Evolutionary conservation across 2,113 vertebrate genomes (phyloP).

Genomic region (Regulus satrapa): DNA sequence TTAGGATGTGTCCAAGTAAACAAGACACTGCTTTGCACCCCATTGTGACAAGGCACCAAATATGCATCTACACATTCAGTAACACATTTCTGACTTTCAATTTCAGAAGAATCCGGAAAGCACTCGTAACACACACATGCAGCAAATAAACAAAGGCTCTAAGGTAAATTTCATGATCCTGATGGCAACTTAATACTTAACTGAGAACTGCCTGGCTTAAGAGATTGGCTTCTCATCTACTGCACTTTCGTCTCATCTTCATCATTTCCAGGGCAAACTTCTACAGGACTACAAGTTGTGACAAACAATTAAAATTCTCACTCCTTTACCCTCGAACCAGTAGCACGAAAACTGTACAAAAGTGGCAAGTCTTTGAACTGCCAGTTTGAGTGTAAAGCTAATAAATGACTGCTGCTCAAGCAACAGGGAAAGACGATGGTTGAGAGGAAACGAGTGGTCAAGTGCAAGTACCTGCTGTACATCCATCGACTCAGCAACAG

Average conservation of each 20-base stretch:
- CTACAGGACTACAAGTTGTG: background rate
- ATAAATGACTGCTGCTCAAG: background rate
- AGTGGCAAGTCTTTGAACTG: background rate
- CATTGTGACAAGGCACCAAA: background rate
- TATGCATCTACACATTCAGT: rapidly evolving
- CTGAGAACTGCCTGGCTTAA: background rate
- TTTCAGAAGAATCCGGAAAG: background rate
- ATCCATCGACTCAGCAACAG: background rate
- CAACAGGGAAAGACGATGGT: background rate
- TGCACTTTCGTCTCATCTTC: background rate
- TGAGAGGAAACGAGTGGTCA: background rate
- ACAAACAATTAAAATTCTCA: background rate
- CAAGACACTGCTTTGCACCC: background rate
- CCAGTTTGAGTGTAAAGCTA: background rate
- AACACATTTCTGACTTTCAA: background rate
- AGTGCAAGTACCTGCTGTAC: background rate
- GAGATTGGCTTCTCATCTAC: background rate
- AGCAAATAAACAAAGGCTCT: background rate
- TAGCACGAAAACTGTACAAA: background rate
- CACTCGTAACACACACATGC: rapidly evolving
- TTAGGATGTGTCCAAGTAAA: background rate
- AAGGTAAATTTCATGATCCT: background rate
- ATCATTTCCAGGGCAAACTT: background rate
- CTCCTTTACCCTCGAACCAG: background rate
- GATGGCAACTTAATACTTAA: background rate